Base-by-base conservation (phyloP, 2,888 invertebrate genomes). In the Coelogynopora nodosa region DNA sequence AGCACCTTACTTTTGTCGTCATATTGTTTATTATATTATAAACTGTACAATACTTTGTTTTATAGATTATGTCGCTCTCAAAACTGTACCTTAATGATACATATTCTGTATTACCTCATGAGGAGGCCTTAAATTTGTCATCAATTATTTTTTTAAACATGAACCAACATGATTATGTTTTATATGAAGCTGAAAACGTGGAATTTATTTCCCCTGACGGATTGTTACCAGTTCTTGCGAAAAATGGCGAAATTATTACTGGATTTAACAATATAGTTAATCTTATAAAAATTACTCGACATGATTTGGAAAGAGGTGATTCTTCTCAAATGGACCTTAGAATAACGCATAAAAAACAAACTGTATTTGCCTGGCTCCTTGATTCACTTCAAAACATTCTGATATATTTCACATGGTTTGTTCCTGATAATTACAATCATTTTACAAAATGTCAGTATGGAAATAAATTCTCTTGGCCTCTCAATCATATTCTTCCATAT, bases 31-130 rank as follows among this genome's bases (percentile, higher is more conserved):
- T 49, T 49, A 49, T n/a, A n/a, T n/a, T n/a, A n/a, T n/a, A n/a
- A n/a, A n/a, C 49, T 49, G 49, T 49, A 13, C 18, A 5, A 13
- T 13, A 49, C 18, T 49, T 13, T 49, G 5, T 49, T 49, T 49
- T 49, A n/a, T n/a, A n/a, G n/a, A 49, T 49, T 13, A 74, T 74
- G 74, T 74, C 74, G 5, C 74, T 13, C 23, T 74, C 74, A 74
- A 74, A 74, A 74, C 27, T 74, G 5, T 74, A 74, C 23, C 18
- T 74, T n/a, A 74, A 74, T 74, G 74, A 74, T 74, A 74, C 74
- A 13, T 74, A 74, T 26, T 74, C 74, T 13, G 74, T 74, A 23
- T 26, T 74, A 23, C 74, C 74, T n/a, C 74, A 74, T 26, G 74
- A 74, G 23, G 74, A 74, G 23, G 74, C 74, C 2, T 23, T 74